phyloP scores from a whole-genome alignment of 2,113 vertebrate genomes.

The Neotoma lepida region DNA sequence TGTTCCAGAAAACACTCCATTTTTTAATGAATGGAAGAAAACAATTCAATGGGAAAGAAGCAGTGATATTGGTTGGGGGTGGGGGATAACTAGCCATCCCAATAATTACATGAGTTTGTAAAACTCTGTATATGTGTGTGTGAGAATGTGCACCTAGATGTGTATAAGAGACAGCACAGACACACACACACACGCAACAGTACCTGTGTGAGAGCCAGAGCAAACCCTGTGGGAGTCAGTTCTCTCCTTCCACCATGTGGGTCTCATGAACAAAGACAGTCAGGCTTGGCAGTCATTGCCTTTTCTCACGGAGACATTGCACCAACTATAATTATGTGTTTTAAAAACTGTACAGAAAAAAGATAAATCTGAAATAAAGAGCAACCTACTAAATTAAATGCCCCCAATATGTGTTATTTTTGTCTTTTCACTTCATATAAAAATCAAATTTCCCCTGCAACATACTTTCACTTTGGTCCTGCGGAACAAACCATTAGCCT shows the following conservation, averaged over 20 bases:
- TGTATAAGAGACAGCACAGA: no score
- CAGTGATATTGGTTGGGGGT: neutral
- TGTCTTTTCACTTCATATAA: conserved; percentile 20
- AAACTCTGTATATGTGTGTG: neutral
- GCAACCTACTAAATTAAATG: neutral
- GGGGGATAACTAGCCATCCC: conserved; percentile 12
- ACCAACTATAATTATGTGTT: neutral
- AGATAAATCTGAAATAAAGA: conserved; percentile 42
- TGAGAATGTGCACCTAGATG: no score
- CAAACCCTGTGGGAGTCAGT: neutral
- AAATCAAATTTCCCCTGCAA: conserved; percentile 31
- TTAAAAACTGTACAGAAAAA: conserved; percentile 42
- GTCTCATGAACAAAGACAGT: neutral
- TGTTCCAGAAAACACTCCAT: neutral
- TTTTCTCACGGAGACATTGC: neutral
- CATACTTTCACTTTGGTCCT: neutral
- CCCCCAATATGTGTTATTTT: neutral
- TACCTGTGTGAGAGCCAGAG: neutral
- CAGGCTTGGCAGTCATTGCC: no score
- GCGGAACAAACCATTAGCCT: neutral
- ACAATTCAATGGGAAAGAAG: neutral
- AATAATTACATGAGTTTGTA: conserved; percentile 12
- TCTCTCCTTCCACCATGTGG: neutral
- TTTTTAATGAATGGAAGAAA: conserved; percentile 56
- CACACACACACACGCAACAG: no score